These are phyloP conservation scores for Lycorma delicatula DNA, from an alignment of 1,140 invertebrate genomes.

Conservation along the genomic window DNA sequence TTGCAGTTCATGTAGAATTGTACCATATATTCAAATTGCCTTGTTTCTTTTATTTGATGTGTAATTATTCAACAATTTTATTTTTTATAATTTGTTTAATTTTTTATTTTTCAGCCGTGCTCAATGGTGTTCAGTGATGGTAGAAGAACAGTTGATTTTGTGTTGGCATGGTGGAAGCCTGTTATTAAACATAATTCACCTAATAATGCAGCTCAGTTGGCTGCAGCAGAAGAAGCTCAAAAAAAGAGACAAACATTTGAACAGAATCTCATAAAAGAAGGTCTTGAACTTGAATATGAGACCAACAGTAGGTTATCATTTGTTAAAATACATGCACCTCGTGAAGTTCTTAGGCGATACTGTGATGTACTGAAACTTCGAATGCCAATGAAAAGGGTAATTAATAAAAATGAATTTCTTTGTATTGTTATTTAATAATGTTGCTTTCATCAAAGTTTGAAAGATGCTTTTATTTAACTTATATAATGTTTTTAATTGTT, in stretches of 20 bases:
- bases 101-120: conserved; percentile 10
- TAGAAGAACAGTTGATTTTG: conserved; percentile 21
- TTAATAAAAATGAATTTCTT: conserved; percentile 11
- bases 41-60: no score
- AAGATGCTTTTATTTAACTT: neutral
- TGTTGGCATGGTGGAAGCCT: conserved; percentile 21
- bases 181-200: neutral
- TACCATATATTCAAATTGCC: no score
- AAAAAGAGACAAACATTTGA: conserved; percentile 47
- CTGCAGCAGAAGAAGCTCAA: conserved; percentile 11
- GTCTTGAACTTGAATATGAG: conserved; percentile 56
- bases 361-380: conserved; percentile 88
- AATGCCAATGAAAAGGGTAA: conserved; percentile 87
- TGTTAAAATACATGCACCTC: conserved; percentile 78
- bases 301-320: conserved; percentile 52
- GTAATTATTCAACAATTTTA: no score
- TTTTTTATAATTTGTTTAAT: neutral
- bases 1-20: no score
- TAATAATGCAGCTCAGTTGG: neutral
- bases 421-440: neutral
- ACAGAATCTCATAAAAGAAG: conserved; percentile 54
- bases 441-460: neutral
- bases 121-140: conserved; percentile 20
- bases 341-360: conserved; percentile 76
- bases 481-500: no score